A percentile compares a stretch with the other conserved stretches of the same genome.
These are phyloP conservation scores for Nomia melanderi DNA, from an alignment of 1,140 invertebrate genomes.

Conservation along the genomic window DNA sequence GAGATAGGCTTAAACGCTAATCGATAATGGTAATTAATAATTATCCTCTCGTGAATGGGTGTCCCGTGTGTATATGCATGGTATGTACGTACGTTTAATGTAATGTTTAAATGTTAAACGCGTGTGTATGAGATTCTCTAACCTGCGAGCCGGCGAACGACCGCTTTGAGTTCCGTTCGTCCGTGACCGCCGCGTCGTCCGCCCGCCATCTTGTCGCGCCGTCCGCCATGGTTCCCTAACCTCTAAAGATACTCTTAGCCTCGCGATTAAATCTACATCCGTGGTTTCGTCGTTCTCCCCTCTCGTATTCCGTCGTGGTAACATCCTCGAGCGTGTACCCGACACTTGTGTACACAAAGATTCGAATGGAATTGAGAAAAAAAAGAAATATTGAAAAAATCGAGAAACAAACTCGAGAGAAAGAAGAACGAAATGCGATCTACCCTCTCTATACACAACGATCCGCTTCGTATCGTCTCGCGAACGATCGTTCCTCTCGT, in stretches of 20 bases:
- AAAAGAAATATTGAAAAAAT: neutral
- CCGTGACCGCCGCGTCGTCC: neutral
- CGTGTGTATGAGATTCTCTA: slow-evolving; percentile 38
- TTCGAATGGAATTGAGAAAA: too few species aligned
- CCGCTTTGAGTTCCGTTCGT: slow-evolving; percentile 38
- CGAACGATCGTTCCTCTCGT: too few species aligned
- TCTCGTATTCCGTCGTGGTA: neutral
- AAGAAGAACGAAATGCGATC: neutral
- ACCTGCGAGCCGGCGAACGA: slow-evolving; percentile 31
- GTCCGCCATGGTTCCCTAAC: slow-evolving; percentile 2
- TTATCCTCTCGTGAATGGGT: slow-evolving; percentile 40
- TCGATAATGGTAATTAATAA: slow-evolving; percentile 72
- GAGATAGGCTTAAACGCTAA: slow-evolving; percentile 72
- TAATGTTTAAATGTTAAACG: neutral
- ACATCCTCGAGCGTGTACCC: neutral
- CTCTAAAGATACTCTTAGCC: neutral
- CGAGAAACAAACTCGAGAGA: neutral
- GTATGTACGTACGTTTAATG: neutral
- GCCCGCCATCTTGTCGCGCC: slow-evolving; percentile 1
- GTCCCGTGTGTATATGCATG: too few species aligned
- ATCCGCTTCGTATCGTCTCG: neutral
- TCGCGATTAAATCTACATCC: slow-evolving; percentile 45
- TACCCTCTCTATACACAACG: slow-evolving; percentile 36
- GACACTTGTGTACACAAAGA: too few species aligned
- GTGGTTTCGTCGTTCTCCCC: neutral